phyloP scores from a whole-genome alignment of 2,888 invertebrate genomes.

The Trichogramma dendrolimi region DNA sequence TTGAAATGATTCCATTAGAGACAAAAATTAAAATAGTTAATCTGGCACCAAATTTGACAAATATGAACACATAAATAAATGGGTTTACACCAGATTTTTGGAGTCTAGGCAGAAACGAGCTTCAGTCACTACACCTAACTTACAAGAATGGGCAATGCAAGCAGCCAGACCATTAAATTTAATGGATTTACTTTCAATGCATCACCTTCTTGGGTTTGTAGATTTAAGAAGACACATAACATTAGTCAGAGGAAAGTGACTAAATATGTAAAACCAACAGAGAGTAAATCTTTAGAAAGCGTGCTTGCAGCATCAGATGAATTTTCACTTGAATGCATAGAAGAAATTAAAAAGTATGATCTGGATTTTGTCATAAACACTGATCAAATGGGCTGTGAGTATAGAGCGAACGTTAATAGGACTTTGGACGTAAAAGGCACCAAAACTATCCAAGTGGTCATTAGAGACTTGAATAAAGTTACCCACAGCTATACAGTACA shows the following conservation, averaged over 20 bases:
- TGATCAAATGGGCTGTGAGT: conserved; percentile 24
- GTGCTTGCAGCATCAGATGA: conserved; percentile 8
- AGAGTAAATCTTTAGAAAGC: not conserved
- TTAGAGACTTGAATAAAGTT: conserved; percentile 20
- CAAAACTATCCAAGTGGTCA: not conserved
- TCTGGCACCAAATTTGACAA: conserved; percentile 30
- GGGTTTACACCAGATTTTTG: conserved; percentile 28
- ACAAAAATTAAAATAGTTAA: no score
- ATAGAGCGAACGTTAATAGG: conserved; percentile 1
- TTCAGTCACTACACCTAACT: conserved; percentile 29
- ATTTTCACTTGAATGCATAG: conserved; percentile 14
- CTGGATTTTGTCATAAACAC: conserved; percentile 28
- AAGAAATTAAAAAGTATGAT: conserved; percentile 22
- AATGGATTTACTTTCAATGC: conserved; percentile 26
- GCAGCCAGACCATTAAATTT: no score
- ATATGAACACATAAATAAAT: conserved; percentile 24
- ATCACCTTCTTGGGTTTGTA: conserved; percentile 25
- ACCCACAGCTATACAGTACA: conserved; percentile 27
- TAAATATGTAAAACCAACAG: conserved; percentile 5
- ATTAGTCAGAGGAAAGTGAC: conserved; percentile 10
- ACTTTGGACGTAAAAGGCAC: conserved; percentile 1
- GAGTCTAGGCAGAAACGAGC: conserved; percentile 27
- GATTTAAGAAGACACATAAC: conserved; percentile 26
- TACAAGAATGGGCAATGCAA: conserved; percentile 34
- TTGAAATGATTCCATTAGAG: not conserved